Evolutionary conservation across 2,888 invertebrate genomes (phyloP).

Genomic region (Heliconius ismenius): DNA sequence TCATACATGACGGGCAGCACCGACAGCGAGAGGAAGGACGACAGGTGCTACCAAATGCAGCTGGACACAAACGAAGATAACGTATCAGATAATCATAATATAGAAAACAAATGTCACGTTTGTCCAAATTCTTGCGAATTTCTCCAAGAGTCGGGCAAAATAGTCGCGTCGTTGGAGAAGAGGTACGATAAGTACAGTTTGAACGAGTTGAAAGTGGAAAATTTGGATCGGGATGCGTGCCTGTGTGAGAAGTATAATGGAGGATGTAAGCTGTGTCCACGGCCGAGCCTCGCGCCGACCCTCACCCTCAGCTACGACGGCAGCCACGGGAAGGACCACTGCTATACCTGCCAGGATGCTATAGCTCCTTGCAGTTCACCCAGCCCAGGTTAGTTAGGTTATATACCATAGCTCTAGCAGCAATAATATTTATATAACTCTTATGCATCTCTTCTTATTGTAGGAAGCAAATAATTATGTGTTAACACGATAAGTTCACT

Average conservation of each 20-base stretch:
- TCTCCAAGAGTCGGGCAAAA: constrained; percentile 57
- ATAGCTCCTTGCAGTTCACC: constrained; percentile 57
- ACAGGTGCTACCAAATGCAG: constrained; percentile 54
- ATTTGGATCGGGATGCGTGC: constrained; percentile 65
- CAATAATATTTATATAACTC: background rate
- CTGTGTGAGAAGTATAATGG: constrained; percentile 75
- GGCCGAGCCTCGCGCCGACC: constrained; percentile 59
- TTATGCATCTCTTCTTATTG: background rate
- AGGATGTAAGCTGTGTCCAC: constrained; percentile 74
- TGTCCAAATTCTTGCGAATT: constrained; percentile 68
- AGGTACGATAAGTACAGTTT: constrained; percentile 65
- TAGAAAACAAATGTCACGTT: constrained; percentile 58
- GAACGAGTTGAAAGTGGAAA: constrained; percentile 71
- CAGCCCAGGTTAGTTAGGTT: constrained; percentile 60
- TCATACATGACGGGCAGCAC: constrained; percentile 70
- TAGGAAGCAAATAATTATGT: background rate
- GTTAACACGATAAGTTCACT: background rate
- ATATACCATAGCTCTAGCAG: background rate
- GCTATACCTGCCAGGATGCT: constrained; percentile 64
- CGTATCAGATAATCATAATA: constrained; percentile 60
- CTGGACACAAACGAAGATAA: constrained; percentile 66
- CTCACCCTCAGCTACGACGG: constrained; percentile 56
- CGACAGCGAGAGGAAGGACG: constrained; percentile 51
- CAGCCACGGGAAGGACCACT: constrained; percentile 61
- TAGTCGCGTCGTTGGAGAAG: constrained; percentile 65